Evolutionary conservation across 2,113 vertebrate genomes (phyloP).

Genomic region (Chloroceryle aenea): DNA sequence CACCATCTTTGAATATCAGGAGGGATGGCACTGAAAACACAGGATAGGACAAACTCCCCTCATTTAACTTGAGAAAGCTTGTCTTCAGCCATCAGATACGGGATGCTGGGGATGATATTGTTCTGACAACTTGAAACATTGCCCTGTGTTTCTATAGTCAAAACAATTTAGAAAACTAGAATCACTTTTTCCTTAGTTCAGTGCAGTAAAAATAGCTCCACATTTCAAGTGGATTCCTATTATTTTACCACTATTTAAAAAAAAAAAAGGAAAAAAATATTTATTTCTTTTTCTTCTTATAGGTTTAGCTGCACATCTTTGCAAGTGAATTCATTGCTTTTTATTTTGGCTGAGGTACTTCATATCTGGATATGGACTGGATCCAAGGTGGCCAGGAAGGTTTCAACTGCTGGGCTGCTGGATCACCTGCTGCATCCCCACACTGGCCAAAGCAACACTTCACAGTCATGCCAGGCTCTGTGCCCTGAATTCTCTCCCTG

Average conservation of each 20-base stretch:
- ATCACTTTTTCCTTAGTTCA: neutral
- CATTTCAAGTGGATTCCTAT: neutral
- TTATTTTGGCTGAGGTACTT: neutral
- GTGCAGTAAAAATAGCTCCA: neutral
- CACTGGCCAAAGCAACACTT: neutral
- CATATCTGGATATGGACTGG: neutral
- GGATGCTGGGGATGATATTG: neutral
- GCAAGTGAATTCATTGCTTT: neutral
- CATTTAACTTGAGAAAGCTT: neutral
- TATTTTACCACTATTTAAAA: neutral
- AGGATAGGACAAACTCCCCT: neutral
- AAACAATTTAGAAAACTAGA: neutral
- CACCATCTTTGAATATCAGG: neutral
- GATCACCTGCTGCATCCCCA: neutral
- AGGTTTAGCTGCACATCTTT: neutral
- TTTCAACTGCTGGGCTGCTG: neutral
- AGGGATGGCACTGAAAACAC: neutral
- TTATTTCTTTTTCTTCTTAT: neutral
- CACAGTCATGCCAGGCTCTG: neutral
- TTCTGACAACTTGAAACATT: constrained; percentile 10
- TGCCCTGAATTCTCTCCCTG: neutral
- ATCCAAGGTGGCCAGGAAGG: neutral
- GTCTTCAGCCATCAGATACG: neutral
- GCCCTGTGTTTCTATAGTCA: neutral
- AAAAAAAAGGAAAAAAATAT: no score